Evolutionary conservation across 2,797 vertebrate species (phyloP), one percentile per base, ranked within the genome.

Genomic region (Trichosurus vulpecula): DNA sequence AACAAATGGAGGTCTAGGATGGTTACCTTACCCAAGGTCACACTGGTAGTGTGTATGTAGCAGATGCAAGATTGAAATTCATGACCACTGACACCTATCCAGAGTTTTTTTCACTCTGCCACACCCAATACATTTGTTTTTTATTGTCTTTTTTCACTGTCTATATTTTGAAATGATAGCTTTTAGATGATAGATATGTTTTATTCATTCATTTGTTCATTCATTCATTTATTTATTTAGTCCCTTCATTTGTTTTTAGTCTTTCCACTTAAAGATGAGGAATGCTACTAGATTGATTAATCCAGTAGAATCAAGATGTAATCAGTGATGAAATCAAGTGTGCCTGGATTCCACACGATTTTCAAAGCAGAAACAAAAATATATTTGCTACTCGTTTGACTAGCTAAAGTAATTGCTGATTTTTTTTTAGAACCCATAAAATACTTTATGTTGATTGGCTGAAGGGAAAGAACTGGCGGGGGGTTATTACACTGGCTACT

Each of bases 391-490:
- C 97, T 98, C 95, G 97, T 98, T 96, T 92, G 94, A 94, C 93
- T 93, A 97, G 94, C 97, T 97, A 97, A 98, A 97, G 92, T 94
- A 97, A 96, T 90, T 96, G 95, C 97, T 98, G 97, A 98, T 97
- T 98, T 97, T 97, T 47, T 87, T 95, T 95, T 91, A 95, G 93
- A 97, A 95, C 30, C 94, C 93, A 10, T 92, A 95, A 97, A 95
- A 96, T 47, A 93, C 9, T 87, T 51, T 27, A 47, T 27, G 91
- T 94, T 94, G 96, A 95, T 96, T 96, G 92, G 41, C 93, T 58
- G 66, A 51, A 87, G 74, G 22, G 91, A 96, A 95, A 93, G 96
- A 97, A 98, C 97, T 97, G 92, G 97, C 93, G 95, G 56, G 61
- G 61, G 96, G 96, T 97, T 96, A 91, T 90, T 94, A 56, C 35